phyloP scores from a whole-genome alignment of 2,113 vertebrate genomes.

The Helogale parvula region DNA sequence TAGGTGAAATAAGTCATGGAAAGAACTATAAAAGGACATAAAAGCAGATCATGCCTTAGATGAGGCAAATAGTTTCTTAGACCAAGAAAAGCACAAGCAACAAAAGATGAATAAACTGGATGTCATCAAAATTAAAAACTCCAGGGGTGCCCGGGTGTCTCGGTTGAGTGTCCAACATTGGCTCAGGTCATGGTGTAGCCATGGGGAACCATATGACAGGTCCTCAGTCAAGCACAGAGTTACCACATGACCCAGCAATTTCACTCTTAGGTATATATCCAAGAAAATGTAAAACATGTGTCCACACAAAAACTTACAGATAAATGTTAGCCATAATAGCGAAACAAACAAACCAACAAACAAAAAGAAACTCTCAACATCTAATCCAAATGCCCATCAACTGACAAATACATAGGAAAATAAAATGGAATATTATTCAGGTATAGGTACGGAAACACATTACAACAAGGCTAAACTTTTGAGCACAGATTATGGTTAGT shows the following conservation, averaged over 20 bases:
- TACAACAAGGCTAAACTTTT: neutral
- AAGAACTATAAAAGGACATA: neutral
- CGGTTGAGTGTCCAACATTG: neutral
- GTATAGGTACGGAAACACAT: neutral
- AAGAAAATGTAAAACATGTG: neutral
- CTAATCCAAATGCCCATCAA: neutral
- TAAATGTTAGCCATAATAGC: neutral
- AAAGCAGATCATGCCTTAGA: neutral
- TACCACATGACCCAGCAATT: neutral
- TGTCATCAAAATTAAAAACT: neutral
- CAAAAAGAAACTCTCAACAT: neutral
- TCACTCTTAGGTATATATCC: neutral
- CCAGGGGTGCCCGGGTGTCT: neutral
- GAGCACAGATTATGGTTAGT: neutral
- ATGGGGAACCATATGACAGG: neutral
- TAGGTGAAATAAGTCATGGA: neutral
- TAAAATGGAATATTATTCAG: neutral
- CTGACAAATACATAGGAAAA: neutral
- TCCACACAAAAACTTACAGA: neutral
- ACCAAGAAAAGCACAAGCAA: conserved; percentile 1
- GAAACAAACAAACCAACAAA: neutral
- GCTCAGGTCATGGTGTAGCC: neutral
- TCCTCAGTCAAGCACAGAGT: neutral
- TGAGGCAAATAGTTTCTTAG: neutral
- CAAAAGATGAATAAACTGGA: neutral